Conservation (phyloP, 2,113 vertebrate genomes). For the Percopsis transmontana region DNA sequence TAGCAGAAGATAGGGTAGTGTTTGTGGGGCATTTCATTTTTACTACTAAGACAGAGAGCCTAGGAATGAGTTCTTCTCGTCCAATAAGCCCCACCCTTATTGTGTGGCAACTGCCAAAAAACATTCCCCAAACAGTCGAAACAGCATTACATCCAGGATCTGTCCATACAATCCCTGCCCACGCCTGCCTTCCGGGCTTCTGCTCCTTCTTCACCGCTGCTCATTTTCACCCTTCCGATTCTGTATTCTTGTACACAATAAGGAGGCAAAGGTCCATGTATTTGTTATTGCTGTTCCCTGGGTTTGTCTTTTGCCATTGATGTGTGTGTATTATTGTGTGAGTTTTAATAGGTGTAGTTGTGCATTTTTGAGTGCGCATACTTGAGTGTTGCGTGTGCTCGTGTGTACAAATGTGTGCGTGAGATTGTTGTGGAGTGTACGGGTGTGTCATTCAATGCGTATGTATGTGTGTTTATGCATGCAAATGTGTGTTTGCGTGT, state of each 20-base stretch:
- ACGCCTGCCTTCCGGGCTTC: conserved; percentile 57
- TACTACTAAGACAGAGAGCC: too few relatives aligned
- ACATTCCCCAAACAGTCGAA: background rate
- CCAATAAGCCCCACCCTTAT: too few relatives aligned
- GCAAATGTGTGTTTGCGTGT: conserved; percentile 18
- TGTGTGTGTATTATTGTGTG: background rate
- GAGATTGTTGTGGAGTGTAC: background rate
- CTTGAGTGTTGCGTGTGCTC: background rate
- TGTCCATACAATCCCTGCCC: conserved; percentile 34
- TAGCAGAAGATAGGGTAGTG: too few relatives aligned
- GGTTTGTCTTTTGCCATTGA: background rate
- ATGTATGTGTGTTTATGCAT: background rate
- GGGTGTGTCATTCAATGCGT: background rate
- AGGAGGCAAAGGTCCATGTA: conserved; percentile 1
- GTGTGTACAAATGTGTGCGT: conserved; percentile 11
- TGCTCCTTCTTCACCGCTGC: conserved; percentile 33
- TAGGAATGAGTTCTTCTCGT: too few relatives aligned
- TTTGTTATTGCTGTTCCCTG: background rate
- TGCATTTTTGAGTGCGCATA: background rate
- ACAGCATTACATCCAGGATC: conserved; percentile 12
- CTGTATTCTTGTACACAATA: conserved; percentile 27
- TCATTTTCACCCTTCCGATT: conserved; percentile 33
- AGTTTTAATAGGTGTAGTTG: background rate
- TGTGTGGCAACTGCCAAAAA: too few relatives aligned
- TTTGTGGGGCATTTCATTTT: too few relatives aligned